Conservation (phyloP, 2,113 vertebrate genomes). For the Phalacrocorax pelagicus region DNA sequence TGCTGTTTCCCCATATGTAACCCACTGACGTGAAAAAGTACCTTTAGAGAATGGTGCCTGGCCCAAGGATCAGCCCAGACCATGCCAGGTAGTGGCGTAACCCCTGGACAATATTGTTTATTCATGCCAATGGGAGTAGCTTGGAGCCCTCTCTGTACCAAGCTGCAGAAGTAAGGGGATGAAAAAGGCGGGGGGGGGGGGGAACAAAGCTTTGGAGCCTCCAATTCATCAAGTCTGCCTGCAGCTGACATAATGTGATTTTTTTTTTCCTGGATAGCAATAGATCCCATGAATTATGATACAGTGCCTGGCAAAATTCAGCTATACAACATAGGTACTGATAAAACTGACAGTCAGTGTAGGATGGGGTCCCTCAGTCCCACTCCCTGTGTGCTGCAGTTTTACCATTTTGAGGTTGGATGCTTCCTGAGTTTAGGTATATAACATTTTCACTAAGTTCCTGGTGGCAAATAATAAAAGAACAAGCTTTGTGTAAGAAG, state of each 20-base stretch:
- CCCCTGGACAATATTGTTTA: not conserved
- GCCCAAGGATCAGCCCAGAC: not conserved
- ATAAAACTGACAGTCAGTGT: not conserved
- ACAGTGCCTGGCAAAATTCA: not conserved
- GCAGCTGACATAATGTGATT: not conserved
- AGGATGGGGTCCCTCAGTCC: not conserved
- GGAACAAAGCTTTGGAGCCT: not conserved
- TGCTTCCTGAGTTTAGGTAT: not conserved
- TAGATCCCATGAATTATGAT: not conserved
- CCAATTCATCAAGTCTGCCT: not conserved
- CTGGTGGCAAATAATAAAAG: not conserved
- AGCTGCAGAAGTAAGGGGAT: not conserved
- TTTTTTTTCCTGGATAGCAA: not conserved
- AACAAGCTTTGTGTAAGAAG: not conserved
- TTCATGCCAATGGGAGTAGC: not conserved
- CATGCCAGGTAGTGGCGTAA: accelerated
- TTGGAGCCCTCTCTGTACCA: not conserved
- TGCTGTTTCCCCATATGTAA: not conserved
- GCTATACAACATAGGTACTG: accelerated
- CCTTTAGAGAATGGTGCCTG: not conserved
- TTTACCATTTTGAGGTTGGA: not conserved
- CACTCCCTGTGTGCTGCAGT: not conserved
- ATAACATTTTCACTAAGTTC: not conserved
- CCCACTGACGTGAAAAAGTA: not conserved
- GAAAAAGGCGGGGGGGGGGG: accelerated